phyloP scores from a whole-genome alignment of 1,140 invertebrate genomes.

The Pachyrhynchus sulphureomaculatus region DNA sequence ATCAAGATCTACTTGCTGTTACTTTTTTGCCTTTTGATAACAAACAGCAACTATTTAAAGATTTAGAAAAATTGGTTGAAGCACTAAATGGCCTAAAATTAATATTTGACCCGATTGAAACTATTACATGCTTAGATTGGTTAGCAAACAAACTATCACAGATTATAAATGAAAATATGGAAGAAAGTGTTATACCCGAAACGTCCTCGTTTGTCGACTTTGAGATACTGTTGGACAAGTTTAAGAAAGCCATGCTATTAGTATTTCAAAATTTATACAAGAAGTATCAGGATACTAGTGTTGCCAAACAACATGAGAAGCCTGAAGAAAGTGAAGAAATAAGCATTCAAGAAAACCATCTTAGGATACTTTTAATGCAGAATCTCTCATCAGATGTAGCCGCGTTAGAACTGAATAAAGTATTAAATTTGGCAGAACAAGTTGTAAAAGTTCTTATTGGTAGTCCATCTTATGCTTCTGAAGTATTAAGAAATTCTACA shows the following conservation, averaged over 20 bases:
- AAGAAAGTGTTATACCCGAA: slow-evolving; percentile 37
- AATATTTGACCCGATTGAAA: slow-evolving; percentile 34
- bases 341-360: slow-evolving; percentile 61
- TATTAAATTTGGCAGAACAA: slow-evolving; percentile 40
- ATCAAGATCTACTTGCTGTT: slow-evolving; percentile 2
- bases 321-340: slow-evolving; percentile 43
- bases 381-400: slow-evolving; percentile 61
- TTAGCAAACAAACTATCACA: neutral
- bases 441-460: slow-evolving; percentile 26
- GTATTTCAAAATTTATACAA: slow-evolving; percentile 72
- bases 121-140: slow-evolving; percentile 36
- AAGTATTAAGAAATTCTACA: slow-evolving; percentile 36
- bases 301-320: slow-evolving; percentile 21
- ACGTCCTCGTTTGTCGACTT: slow-evolving; percentile 29
- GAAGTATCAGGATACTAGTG: slow-evolving; percentile 51
- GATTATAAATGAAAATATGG: slow-evolving; percentile 3
- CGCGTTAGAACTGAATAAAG: slow-evolving; percentile 55
- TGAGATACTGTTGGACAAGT: slow-evolving; percentile 56
- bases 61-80: slow-evolving; percentile 30
- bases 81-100: slow-evolving; percentile 43
- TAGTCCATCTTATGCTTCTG: neutral
- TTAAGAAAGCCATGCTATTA: slow-evolving; percentile 62
- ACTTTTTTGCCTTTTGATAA: slow-evolving; percentile 23
- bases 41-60: neutral
- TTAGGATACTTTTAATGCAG: slow-evolving; percentile 62